Conservation (phyloP, 2,113 vertebrate genomes). For the Baryphthengus martii region DNA sequence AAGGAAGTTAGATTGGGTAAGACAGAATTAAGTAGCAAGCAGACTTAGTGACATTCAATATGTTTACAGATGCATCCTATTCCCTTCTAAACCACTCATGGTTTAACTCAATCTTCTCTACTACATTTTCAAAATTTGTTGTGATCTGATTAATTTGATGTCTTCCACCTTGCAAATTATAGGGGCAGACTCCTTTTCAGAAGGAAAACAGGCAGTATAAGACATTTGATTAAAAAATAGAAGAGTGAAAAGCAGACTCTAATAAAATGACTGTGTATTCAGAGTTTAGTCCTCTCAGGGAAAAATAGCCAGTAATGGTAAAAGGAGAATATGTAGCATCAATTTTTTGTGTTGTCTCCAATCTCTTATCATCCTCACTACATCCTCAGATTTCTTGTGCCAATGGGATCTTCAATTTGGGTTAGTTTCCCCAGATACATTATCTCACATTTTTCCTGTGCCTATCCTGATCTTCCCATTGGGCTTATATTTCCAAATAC, state of each 20-base stretch:
- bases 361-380: not conserved
- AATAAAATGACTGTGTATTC: not conserved
- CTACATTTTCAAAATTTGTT: not conserved
- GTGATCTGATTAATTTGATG: not conserved
- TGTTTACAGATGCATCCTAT: not conserved
- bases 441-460: not conserved
- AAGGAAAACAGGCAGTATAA: not conserved
- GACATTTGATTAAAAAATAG: not conserved
- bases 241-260: not conserved
- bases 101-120: not conserved
- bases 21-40: not conserved
- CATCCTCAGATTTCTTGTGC: not conserved
- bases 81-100: not conserved
- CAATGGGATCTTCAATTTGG: not conserved
- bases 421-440: not conserved
- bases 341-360: not conserved
- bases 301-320: not conserved
- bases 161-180: not conserved
- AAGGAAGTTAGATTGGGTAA: not conserved
- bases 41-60: not conserved
- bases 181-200: not conserved
- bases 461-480: not conserved
- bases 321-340: not conserved
- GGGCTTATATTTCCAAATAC: not conserved
- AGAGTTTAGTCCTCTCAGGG: not conserved